Evolutionary conservation across 2,797 vertebrate genomes (phyloP).

Genomic region (Cryptoblepharus egeriae): DNA sequence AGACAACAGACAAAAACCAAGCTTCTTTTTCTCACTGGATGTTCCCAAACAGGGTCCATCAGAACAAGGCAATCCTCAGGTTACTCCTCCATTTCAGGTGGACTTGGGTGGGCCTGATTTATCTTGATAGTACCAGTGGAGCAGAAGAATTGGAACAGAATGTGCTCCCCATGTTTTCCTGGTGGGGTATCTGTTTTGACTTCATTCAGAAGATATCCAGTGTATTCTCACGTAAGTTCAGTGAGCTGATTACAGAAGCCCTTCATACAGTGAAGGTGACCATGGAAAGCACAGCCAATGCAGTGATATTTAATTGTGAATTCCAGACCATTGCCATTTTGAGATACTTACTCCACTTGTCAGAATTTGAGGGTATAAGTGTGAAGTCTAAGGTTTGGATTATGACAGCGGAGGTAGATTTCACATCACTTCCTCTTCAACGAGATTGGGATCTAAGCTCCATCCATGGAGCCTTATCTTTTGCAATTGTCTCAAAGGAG

Average conservation of each 20-base stretch:
- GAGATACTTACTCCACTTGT: not conserved
- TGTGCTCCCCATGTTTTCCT: not conserved
- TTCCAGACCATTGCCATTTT: not conserved
- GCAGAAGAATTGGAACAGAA: not conserved
- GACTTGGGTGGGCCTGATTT: not conserved
- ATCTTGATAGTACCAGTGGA: not conserved
- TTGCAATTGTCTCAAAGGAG: too few relatives aligned
- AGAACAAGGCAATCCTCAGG: not conserved
- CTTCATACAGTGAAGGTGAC: not conserved
- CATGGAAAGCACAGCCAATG: not conserved
- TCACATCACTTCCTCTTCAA: too few relatives aligned
- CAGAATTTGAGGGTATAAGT: not conserved
- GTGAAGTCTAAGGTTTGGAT: too few relatives aligned
- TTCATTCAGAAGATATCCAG: not conserved
- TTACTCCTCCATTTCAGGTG: not conserved
- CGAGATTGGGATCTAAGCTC: too few relatives aligned
- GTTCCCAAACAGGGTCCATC: not conserved
- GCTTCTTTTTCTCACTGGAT: not conserved
- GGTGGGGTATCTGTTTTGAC: not conserved
- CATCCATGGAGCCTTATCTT: too few relatives aligned
- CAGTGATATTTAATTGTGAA: slow-evolving; percentile 1
- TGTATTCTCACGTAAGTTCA: not conserved
- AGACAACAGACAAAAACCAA: too few relatives aligned
- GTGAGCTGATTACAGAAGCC: not conserved
- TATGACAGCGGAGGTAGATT: too few relatives aligned